Base-by-base conservation (phyloP, 2,888 invertebrate genomes). In the Papilio elwesi region DNA sequence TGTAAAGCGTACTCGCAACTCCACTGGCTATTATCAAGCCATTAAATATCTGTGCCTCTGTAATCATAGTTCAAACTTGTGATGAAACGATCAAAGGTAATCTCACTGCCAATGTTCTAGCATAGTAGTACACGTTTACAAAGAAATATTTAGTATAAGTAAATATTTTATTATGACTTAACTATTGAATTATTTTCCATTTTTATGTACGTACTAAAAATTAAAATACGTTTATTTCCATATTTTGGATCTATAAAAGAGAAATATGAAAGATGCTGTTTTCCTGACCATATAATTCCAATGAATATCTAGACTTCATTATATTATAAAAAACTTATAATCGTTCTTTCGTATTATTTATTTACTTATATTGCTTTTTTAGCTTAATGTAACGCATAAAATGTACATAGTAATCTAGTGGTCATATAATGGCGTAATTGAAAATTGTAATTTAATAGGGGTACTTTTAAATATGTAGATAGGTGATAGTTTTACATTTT, bases 391-490 rank as follows among this genome's bases (percentile, higher is more conserved):
- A 51, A 36, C 36, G 49, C 47, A 48, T 36, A 59, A 68, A 26
- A 15, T 26, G 36, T 68, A 68, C 9, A 47, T 55, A 16, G 13
- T 15, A 36, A 15, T 5, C 4, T 47, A 57, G 8, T 51, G 3
- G 69, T 73, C 73, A 73, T 73, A 10, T 52, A 69, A 73, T 73
- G 73, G 66, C 72, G 2, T 38, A 43, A 62, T 10, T 43, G 12
- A 15, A 43, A 47, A 69, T 68, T 51, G 15, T 53, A 67, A 67
- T 53, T 59, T 43, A 10, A 8, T 55, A 51, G 55, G 3, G n/a
- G 9, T 53, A 43, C 15, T 26, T 12, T 57, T n/a, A 48, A 68
- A 16, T 67, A 47, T 7, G 11, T 49, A 38, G 38, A 51, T 51
- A 69, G 38, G 5, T 68, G 43, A 43, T 49, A 12, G 10, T 59